Percentiles rank a stretch among this genome's conserved stretches.
Conservation (phyloP, 2,797 vertebrate species). For the Perdix hodgsoniae region DNA sequence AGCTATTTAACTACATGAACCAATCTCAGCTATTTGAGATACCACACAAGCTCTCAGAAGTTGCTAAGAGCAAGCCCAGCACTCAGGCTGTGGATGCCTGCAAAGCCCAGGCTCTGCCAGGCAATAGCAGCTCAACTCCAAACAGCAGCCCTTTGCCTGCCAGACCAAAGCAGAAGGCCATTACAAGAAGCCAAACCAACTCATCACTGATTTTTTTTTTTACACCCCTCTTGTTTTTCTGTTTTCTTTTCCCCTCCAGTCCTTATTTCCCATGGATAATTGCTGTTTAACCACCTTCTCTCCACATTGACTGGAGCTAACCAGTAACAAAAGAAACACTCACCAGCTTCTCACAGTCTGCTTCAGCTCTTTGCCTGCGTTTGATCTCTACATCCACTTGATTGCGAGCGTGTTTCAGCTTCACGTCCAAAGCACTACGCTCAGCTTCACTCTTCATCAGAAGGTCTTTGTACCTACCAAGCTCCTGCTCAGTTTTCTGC, state of each 20-base stretch:
- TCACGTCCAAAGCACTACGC: conserved; percentile 91
- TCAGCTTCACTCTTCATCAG: conserved; percentile 93
- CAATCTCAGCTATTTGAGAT: neutral
- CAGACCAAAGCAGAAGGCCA: conserved; percentile 3
- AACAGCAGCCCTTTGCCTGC: conserved; percentile 17
- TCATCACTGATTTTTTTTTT: neutral
- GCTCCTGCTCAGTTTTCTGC: conserved; percentile 86
- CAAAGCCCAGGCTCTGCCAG: conserved; percentile 25
- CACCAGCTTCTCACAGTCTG: conserved; percentile 93
- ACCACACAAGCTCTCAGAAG: conserved; percentile 39
- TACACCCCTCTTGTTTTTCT: rapidly evolving
- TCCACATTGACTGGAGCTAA: neutral
- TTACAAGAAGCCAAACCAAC: neutral
- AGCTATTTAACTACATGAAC: conserved; percentile 29
- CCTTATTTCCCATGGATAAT: conserved; percentile 34
- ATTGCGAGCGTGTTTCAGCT: conserved; percentile 97
- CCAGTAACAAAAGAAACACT: conserved; percentile 36
- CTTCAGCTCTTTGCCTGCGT: conserved; percentile 92
- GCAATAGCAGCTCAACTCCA: conserved; percentile 53
- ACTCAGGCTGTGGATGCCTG: conserved; percentile 51
- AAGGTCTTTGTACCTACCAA: conserved; percentile 87
- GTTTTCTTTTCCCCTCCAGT: neutral
- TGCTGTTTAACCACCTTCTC: neutral
- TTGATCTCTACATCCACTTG: conserved; percentile 98
- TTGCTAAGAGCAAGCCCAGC: neutral